Percentiles rank a stretch among this genome's conserved stretches.
Conservation (phyloP, 2,797 vertebrate species). For the Trachops cirrhosus region DNA sequence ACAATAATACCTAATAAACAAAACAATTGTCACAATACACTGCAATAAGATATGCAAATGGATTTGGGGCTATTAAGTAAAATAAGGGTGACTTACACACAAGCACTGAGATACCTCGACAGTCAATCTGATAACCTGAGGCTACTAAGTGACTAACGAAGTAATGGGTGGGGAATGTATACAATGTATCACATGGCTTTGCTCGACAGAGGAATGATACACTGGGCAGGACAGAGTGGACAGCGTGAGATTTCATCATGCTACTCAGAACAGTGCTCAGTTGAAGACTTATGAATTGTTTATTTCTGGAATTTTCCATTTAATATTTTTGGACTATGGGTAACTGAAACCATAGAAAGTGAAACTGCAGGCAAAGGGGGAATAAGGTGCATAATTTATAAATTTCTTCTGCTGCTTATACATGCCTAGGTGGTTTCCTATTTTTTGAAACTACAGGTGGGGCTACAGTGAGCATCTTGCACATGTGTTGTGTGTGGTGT, state of each 20-base stretch:
- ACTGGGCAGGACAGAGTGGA: neutral
- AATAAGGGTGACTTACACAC: neutral
- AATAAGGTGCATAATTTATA: neutral
- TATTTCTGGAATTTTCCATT: neutral
- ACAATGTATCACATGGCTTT: neutral
- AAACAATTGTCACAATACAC: neutral
- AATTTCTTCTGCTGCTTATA: no score
- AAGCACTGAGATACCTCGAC: neutral
- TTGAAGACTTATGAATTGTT: neutral
- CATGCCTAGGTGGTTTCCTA: neutral
- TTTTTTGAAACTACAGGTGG: neutral
- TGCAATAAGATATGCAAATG: neutral
- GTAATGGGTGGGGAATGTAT: neutral
- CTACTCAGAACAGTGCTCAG: neutral
- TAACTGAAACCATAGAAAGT: neutral
- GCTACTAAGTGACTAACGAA: neutral
- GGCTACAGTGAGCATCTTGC: neutral
- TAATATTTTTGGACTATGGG: neutral
- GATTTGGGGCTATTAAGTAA: neutral
- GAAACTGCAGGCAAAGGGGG: neutral
- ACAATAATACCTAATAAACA: neutral
- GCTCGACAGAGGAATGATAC: neutral
- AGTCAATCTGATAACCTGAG: neutral
- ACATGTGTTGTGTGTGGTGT: rapidly evolving
- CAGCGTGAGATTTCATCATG: neutral